Conservation (phyloP, 2,113 vertebrate genomes). For the Sapayoa aenigma region DNA sequence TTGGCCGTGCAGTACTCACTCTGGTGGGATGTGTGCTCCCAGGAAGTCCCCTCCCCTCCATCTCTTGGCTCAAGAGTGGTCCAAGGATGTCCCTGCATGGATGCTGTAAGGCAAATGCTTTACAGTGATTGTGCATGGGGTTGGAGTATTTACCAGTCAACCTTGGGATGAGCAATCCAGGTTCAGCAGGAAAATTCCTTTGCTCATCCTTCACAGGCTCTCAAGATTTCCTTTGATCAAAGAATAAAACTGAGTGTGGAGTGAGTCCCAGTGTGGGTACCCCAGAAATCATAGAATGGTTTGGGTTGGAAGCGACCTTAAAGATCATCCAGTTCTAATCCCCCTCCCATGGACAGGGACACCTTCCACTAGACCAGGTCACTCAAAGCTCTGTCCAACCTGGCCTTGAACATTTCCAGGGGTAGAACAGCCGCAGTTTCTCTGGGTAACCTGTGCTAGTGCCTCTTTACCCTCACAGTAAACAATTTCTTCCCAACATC, state of each 20-base stretch:
- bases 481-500: neutral
- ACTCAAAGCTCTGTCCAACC: neutral
- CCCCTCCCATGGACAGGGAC: neutral
- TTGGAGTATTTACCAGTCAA: neutral
- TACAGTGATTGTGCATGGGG: neutral
- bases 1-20: neutral
- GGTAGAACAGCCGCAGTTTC: neutral
- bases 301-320: neutral
- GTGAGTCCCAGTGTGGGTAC: neutral
- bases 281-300: neutral
- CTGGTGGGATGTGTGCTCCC: neutral
- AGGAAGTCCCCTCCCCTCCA: neutral
- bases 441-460: neutral
- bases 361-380: neutral
- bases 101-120: neutral
- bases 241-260: neutral
- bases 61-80: neutral
- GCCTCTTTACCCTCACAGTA: neutral
- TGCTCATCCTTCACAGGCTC: neutral
- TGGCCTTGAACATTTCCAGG: neutral
- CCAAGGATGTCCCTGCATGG: accelerated
- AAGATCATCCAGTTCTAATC: neutral
- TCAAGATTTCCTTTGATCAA: neutral
- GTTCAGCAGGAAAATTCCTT: neutral
- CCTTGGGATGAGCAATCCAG: neutral